Percentiles rank a stretch among this genome's conserved stretches.
phyloP scores from a whole-genome alignment of 2,888 invertebrate genomes.

The Pachycephus smyrnensis region DNA sequence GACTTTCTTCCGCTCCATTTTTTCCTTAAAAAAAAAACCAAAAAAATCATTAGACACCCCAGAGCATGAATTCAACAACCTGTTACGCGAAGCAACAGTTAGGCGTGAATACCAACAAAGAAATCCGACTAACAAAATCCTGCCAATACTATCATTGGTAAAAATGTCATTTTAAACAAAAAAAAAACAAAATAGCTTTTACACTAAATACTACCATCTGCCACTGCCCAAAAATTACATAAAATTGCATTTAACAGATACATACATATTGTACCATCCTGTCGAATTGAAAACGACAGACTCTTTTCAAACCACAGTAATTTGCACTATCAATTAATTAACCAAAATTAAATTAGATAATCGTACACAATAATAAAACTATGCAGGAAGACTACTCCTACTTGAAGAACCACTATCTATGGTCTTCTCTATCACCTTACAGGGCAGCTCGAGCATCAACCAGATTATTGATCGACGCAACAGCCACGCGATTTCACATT shows the following conservation, averaged over 20 bases:
- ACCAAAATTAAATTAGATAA: not conserved
- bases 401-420: not conserved
- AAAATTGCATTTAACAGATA: not conserved
- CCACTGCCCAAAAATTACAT: not conserved
- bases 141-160: not conserved
- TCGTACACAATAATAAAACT: not conserved
- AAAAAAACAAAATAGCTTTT: not conserved
- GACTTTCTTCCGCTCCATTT: slow-evolving; percentile 42
- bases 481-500: not conserved
- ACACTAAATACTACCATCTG: not conserved
- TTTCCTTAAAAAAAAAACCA: not conserved
- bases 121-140: not conserved
- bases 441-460: not conserved
- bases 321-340: not conserved
- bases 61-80: not conserved
- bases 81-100: not conserved
- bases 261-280: not conserved
- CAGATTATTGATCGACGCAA: not conserved
- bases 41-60: not conserved
- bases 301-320: not conserved
- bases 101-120: not conserved
- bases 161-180: not conserved
- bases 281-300: not conserved
- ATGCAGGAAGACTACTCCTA: not conserved
- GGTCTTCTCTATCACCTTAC: not conserved